Conservation (phyloP, 2,888 invertebrate species). For the Zaprionus obscuricornis region DNA sequence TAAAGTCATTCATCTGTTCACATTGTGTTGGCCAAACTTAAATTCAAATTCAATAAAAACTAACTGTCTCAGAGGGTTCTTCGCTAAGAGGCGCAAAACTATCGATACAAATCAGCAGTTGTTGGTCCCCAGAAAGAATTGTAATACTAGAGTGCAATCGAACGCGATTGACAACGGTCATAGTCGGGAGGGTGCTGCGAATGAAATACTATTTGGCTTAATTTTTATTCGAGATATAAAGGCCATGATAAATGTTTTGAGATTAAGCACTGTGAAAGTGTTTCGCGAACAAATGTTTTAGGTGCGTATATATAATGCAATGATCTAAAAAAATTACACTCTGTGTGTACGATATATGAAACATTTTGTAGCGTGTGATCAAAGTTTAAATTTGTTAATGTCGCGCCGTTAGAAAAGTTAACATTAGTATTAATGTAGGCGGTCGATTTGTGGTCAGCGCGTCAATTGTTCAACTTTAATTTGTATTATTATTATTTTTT, state of each 20-base stretch:
- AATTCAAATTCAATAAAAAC: constrained; percentile 12
- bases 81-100: constrained; percentile 9
- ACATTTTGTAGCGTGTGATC: constrained; percentile 2
- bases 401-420: constrained; percentile 19
- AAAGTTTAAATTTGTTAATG: constrained; percentile 24
- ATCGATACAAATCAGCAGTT: constrained; percentile 35
- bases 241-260: constrained; percentile 17
- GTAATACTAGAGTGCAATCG: constrained; percentile 52
- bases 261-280: constrained; percentile 16
- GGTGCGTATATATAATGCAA: constrained; percentile 1
- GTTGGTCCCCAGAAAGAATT: constrained; percentile 21
- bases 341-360: neutral
- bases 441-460: too few species aligned
- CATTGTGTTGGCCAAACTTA: neutral
- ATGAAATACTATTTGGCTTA: constrained; percentile 12
- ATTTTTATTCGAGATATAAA: constrained; percentile 20
- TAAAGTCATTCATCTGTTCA: too few species aligned
- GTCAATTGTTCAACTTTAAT: too few species aligned
- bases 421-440: too few species aligned
- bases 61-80: constrained; percentile 1
- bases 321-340: neutral
- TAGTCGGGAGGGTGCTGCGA: constrained; percentile 24
- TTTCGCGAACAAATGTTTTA: neutral
- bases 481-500: neutral
- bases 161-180: constrained; percentile 53